phyloP scores from a whole-genome alignment of 2,113 vertebrate genomes.

The Oryzias javanicus region DNA sequence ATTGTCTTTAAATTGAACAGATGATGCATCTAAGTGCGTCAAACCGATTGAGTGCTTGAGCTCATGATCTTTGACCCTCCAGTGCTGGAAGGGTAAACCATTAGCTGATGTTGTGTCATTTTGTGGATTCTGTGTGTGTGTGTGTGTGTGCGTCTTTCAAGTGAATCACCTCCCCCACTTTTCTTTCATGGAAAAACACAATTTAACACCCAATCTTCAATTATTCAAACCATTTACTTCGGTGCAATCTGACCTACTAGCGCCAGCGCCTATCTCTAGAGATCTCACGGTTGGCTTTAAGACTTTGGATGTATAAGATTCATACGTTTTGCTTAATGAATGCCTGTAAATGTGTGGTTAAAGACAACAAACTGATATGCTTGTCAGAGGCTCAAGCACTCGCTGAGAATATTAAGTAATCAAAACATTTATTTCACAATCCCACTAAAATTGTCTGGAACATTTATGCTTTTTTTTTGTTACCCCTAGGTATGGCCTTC shows the following conservation, averaged over 20 bases:
- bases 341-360: constrained; percentile 5
- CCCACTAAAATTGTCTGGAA: constrained; percentile 12
- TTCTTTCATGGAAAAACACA: constrained; percentile 64
- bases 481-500: constrained; percentile 22
- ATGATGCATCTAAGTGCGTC: constrained; percentile 66
- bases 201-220: constrained; percentile 73
- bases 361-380: constrained; percentile 8
- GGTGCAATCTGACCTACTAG: constrained; percentile 43
- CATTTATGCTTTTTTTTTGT: constrained; percentile 39
- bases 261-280: constrained; percentile 32
- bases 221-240: constrained; percentile 75
- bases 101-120: constrained; percentile 66
- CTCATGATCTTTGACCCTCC: constrained; percentile 68
- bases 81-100: constrained; percentile 61
- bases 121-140: constrained; percentile 20
- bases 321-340: constrained; percentile 22
- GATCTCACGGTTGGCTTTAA: constrained; percentile 27
- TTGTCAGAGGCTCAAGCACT: neutral
- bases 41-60: constrained; percentile 66
- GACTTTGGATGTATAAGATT: constrained; percentile 17
- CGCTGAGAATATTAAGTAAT: neutral
- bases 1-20: constrained; percentile 66
- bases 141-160: constrained; percentile 32
- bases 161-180: constrained; percentile 54
- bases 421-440: constrained; percentile 6